These are phyloP conservation scores for Listronotus oregonensis DNA, from an alignment of 1,140 invertebrate species.

Conservation along the genomic window DNA sequence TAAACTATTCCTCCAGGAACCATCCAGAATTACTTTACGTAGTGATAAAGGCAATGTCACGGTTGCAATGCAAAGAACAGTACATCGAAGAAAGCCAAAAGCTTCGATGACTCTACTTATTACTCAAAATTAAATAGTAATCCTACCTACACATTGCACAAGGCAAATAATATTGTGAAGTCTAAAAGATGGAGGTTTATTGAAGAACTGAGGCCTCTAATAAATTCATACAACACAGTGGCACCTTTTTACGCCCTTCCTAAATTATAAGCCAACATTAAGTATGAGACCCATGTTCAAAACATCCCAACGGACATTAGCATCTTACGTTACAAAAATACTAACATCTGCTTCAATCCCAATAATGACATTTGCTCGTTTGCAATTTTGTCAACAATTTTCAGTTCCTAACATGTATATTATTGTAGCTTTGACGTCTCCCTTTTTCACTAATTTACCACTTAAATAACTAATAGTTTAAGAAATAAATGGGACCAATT, in stretches of 20 bases:
- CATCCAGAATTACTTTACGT: conserved; percentile 6
- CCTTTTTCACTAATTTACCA: conserved; percentile 21
- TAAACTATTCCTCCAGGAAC: conserved; percentile 10
- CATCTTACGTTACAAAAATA: conserved; percentile 23
- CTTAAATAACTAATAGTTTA: conserved; percentile 5
- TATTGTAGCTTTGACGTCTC: conserved; percentile 14
- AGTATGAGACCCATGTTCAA: conserved; percentile 20
- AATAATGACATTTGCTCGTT: conserved; percentile 11
- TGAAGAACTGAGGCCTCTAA: neutral
- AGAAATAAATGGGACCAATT: conserved; percentile 10
- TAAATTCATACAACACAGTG: conserved; percentile 14
- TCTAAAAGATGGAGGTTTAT: conserved; percentile 12
- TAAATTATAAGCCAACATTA: conserved; percentile 14
- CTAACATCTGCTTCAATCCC: conserved; percentile 16
- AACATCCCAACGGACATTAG: conserved; percentile 15
- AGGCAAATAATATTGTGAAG: conserved; percentile 16
- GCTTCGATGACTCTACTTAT: neutral
- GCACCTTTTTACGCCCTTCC: conserved; percentile 16
- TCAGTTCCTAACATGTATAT: conserved; percentile 21
- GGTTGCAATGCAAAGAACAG: conserved; percentile 5
- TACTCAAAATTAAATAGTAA: conserved; percentile 3
- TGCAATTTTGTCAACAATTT: conserved; percentile 24
- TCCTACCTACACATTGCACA: conserved; percentile 13
- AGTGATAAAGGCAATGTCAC: conserved; percentile 4
- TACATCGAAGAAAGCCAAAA: conserved; percentile 3